phyloP scores from a whole-genome alignment of 2,888 invertebrate species.

The Drosophila nr. perissopoda region DNA sequence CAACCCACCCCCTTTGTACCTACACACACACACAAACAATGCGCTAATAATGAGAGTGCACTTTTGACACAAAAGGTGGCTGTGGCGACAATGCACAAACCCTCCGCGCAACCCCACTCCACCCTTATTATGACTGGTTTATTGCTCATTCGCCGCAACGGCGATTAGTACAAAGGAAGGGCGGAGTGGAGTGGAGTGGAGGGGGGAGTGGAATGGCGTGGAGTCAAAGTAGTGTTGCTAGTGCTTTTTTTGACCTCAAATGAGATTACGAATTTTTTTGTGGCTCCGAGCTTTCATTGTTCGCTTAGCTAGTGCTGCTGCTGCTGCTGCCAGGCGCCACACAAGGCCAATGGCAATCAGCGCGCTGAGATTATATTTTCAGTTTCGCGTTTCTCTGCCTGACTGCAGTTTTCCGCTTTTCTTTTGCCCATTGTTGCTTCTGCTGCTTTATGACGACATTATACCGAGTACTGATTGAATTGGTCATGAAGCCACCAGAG shows the following conservation, averaged over 20 bases:
- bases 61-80: constrained; percentile 80
- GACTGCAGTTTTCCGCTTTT: constrained; percentile 7
- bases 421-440: not conserved
- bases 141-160: constrained; percentile 78
- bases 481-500: constrained; percentile 2
- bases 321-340: constrained; percentile 22
- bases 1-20: not conserved
- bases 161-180: constrained; percentile 59
- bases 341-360: constrained; percentile 55
- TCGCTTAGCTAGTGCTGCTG: constrained; percentile 9
- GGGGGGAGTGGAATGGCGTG: not conserved
- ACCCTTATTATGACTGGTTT: constrained; percentile 57
- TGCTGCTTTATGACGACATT: constrained; percentile 62
- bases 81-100: constrained; percentile 57
- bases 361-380: constrained; percentile 42
- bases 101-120: not conserved
- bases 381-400: constrained; percentile 11
- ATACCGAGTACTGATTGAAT: constrained; percentile 58
- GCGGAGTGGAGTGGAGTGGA: not conserved
- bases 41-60: constrained; percentile 80
- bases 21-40: constrained; percentile 51
- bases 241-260: constrained; percentile 46
- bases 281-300: constrained; percentile 73
- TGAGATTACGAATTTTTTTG: constrained; percentile 72
- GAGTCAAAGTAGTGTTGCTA: constrained; percentile 12